These are phyloP conservation scores for Prostheceraeus crozeri DNA, from an alignment of 2,888 invertebrate genomes.

Conservation along the genomic window DNA sequence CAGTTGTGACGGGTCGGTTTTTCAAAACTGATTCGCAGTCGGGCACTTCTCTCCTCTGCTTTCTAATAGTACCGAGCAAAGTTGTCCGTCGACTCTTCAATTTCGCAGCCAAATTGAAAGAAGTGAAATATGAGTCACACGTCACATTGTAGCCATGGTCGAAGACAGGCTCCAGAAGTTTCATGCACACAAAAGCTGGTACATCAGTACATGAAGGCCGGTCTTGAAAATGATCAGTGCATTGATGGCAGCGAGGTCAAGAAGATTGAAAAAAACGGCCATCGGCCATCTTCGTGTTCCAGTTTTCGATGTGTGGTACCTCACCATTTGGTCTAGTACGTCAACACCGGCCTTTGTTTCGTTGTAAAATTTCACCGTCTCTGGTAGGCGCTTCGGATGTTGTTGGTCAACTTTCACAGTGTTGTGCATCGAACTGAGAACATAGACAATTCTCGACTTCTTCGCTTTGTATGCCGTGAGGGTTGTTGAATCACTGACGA, in stretches of 20 bases:
- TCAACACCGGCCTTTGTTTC: constrained; percentile 26
- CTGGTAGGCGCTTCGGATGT: not conserved
- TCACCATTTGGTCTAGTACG: constrained; percentile 9
- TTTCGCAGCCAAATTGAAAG: no score
- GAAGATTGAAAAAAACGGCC: constrained; percentile 13
- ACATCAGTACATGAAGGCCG: no score
- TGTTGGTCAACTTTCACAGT: constrained; percentile 9
- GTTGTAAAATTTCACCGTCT: constrained; percentile 28
- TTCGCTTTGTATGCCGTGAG: constrained; percentile 27
- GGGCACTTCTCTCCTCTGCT: no score
- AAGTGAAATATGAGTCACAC: no score
- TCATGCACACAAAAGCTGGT: no score
- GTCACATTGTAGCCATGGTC: no score
- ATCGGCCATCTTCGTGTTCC: constrained; percentile 9
- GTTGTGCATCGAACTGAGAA: constrained; percentile 29
- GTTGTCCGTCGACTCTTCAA: no score
- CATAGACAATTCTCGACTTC: constrained; percentile 13
- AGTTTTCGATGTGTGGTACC: constrained; percentile 1
- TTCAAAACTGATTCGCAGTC: no score
- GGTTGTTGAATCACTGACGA: not conserved
- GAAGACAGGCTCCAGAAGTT: no score
- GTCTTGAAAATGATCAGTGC: constrained; percentile 3
- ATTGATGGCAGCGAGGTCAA: constrained; percentile 13
- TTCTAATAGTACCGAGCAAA: no score
- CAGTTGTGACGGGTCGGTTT: no score